Evolutionary conservation across 2,888 invertebrate species (phyloP).

Genomic region (Muschampia plurimacula): DNA sequence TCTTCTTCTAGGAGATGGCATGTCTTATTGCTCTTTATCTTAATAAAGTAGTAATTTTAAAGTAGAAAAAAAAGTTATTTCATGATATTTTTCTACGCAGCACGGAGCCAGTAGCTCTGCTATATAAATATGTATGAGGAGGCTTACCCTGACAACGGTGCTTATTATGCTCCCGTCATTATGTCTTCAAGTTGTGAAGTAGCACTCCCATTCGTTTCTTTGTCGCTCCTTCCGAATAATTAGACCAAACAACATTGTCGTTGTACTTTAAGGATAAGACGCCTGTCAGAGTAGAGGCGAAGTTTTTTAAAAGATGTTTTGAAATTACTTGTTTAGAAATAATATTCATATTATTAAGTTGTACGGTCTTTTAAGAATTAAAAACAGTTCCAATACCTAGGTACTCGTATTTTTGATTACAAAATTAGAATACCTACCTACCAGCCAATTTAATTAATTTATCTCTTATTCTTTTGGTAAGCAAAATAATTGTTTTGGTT

Average conservation of each 20-base stretch:
- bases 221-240: constrained; percentile 83
- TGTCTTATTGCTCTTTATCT: too few relatives aligned
- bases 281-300: constrained; percentile 29
- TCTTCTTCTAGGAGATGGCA: too few relatives aligned
- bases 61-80: not conserved
- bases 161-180: constrained; percentile 75
- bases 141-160: constrained; percentile 73
- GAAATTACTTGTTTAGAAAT: not conserved
- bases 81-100: not conserved
- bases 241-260: constrained; percentile 71
- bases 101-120: not conserved
- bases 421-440: too few relatives aligned
- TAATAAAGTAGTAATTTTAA: not conserved
- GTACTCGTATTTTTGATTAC: too few relatives aligned
- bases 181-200: constrained; percentile 69
- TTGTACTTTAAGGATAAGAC: constrained; percentile 57
- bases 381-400: too few relatives aligned
- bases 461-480: too few relatives aligned
- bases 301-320: not conserved
- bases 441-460: too few relatives aligned
- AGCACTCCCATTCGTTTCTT: constrained; percentile 74
- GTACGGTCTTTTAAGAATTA: too few relatives aligned
- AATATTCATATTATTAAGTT: not conserved
- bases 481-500: too few relatives aligned
- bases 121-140: constrained; percentile 71